Evolutionary conservation across 2,113 vertebrate genomes (phyloP).

Genomic region (Dipodomys stephensi): DNA sequence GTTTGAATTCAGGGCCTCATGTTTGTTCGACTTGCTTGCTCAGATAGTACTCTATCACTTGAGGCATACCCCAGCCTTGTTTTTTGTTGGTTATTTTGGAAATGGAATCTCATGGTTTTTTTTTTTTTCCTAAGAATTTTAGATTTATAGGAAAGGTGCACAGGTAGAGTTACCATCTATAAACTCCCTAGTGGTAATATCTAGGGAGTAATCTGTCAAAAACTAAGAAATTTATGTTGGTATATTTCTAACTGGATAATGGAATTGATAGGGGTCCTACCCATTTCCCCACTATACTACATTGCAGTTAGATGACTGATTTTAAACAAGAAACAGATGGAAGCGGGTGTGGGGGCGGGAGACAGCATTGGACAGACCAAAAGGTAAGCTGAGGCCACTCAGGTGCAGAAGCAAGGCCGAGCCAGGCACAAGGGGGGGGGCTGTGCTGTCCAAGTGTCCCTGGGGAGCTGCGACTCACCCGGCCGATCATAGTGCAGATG

Average conservation of each 20-base stretch:
- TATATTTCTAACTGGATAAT: background rate
- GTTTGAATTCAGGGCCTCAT: too few relatives aligned
- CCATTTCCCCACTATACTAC: background rate
- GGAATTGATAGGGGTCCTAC: background rate
- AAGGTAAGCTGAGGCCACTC: background rate
- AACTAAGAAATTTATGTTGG: background rate
- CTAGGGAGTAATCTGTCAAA: background rate
- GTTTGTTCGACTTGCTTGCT: too few relatives aligned
- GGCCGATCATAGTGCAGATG: constrained; percentile 91
- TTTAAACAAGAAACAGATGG: background rate
- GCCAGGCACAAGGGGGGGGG: background rate
- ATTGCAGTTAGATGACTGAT: background rate
- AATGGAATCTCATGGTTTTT: too few relatives aligned
- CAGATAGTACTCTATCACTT: too few relatives aligned
- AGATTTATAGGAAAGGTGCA: background rate
- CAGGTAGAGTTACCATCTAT: background rate
- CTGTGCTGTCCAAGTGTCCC: background rate
- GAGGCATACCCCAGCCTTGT: too few relatives aligned
- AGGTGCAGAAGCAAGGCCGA: background rate
- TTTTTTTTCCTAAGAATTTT: background rate
- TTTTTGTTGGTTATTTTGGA: too few relatives aligned
- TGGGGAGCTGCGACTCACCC: constrained; percentile 88
- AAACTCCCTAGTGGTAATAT: too few relatives aligned
- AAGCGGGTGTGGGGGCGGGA: background rate
- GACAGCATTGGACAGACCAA: background rate